A percentile compares a stretch with the other conserved stretches of the same genome.
These are phyloP conservation scores for Diglossa brunneiventris DNA, from an alignment of 2,113 vertebrate genomes.

Conservation along the genomic window DNA sequence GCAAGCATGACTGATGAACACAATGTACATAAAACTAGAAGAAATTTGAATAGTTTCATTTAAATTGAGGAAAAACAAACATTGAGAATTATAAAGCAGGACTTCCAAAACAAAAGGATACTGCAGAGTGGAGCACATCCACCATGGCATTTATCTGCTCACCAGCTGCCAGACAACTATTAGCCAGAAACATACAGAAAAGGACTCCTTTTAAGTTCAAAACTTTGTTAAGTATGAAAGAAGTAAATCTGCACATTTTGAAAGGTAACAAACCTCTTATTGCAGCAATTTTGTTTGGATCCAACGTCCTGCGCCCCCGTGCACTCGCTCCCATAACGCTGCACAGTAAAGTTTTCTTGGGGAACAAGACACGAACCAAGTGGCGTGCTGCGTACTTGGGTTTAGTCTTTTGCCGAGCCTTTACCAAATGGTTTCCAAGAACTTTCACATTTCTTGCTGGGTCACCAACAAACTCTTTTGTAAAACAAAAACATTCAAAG, in stretches of 20 bases:
- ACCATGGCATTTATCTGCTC: neutral
- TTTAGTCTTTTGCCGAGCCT: slow-evolving; percentile 64
- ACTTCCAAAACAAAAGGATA: neutral
- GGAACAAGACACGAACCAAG: slow-evolving; percentile 73
- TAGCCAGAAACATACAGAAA: neutral
- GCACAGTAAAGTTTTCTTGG: slow-evolving; percentile 62
- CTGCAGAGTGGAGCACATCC: neutral
- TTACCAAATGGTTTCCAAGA: slow-evolving; percentile 61
- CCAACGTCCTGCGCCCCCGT: slow-evolving; percentile 56
- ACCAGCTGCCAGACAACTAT: neutral
- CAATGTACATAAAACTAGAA: neutral
- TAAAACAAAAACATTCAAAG: neutral
- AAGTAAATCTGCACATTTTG: neutral
- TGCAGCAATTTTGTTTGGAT: slow-evolving; percentile 78
- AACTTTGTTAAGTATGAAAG: neutral
- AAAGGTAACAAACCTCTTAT: slow-evolving; percentile 74
- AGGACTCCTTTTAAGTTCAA: neutral
- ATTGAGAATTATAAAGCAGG: neutral
- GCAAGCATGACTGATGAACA: neutral
- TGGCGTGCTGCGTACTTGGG: slow-evolving; percentile 73
- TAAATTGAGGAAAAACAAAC: accelerated
- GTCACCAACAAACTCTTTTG: slow-evolving; percentile 77
- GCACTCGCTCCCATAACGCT: slow-evolving; percentile 29
- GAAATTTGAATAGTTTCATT: neutral
- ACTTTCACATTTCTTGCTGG: slow-evolving; percentile 72